phyloP scores from a whole-genome alignment of 23 tunicate genomes.

The Botrylloides violaceus region DNA sequence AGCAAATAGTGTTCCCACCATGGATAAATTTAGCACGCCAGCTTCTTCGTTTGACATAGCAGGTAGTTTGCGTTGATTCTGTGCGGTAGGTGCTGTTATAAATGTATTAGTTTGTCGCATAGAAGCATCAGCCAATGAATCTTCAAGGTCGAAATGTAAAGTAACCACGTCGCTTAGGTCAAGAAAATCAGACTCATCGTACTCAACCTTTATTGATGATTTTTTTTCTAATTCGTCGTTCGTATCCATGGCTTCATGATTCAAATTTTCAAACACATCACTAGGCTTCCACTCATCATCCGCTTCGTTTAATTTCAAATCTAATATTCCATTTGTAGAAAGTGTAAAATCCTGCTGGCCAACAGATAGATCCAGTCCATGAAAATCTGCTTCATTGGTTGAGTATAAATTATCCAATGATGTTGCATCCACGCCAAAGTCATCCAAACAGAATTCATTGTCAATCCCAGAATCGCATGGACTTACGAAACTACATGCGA shows the following conservation, averaged over 20 bases:
- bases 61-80: too few species aligned
- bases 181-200: slow-evolving; percentile 14
- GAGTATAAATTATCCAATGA: neutral
- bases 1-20: slow-evolving; percentile 8
- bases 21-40: slow-evolving; percentile 12
- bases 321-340: slow-evolving; percentile 15
- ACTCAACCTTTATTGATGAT: neutral
- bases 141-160: slow-evolving; percentile 13
- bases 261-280: slow-evolving; percentile 8
- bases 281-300: slow-evolving; percentile 16
- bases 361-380: neutral
- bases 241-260: neutral
- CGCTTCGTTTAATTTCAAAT: neutral
- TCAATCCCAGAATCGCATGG: slow-evolving; percentile 1
- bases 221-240: neutral
- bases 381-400: neutral
- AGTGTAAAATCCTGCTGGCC: neutral
- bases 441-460: neutral
- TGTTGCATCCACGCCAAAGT: neutral
- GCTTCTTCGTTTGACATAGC: neutral
- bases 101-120: slow-evolving; percentile 6
- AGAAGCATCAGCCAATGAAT: slow-evolving; percentile 17
- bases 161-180: slow-evolving; percentile 19
- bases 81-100: neutral
- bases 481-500: slow-evolving; percentile 4